phyloP scores from a whole-genome alignment of 2,888 invertebrate species.

The Entomobrya proxima region DNA sequence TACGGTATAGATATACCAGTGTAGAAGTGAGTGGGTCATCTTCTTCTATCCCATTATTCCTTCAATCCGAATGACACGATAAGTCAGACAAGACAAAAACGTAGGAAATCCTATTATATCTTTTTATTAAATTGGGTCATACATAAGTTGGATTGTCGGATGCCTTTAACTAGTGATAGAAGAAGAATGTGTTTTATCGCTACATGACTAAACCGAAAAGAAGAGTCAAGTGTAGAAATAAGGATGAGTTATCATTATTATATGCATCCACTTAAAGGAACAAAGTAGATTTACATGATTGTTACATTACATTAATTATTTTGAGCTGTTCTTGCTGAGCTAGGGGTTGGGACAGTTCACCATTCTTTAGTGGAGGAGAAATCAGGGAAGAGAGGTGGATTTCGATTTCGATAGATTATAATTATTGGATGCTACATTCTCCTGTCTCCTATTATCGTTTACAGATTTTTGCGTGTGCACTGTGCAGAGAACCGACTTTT shows the following conservation, averaged over 20 bases:
- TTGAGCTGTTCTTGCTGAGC: conserved; percentile 10
- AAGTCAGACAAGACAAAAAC: conserved; percentile 41
- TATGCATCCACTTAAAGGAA: not conserved
- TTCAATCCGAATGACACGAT: conserved; percentile 37
- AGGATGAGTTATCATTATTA: not conserved
- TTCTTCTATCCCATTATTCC: conserved; percentile 31
- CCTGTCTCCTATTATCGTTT: too few relatives aligned
- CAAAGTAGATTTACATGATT: not conserved
- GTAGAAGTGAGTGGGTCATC: conserved; percentile 37
- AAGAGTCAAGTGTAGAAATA: conserved; percentile 2
- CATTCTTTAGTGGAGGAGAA: not conserved
- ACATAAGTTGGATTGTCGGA: conserved; percentile 15
- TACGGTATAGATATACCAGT: not conserved
- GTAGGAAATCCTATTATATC: conserved; percentile 52
- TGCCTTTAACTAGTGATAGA: not conserved
- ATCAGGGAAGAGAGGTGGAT: not conserved
- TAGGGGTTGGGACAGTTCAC: not conserved
- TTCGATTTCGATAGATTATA: not conserved
- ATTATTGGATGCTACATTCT: not conserved
- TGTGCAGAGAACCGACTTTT: not conserved
- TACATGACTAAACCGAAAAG: not conserved
- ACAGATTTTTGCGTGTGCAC: not conserved
- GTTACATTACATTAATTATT: conserved; percentile 10
- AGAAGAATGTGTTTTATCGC: not conserved
- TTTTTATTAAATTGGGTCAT: conserved; percentile 22